phyloP scores from a whole-genome alignment of 1,140 invertebrate genomes.

The Akabosia matsudoensis region DNA sequence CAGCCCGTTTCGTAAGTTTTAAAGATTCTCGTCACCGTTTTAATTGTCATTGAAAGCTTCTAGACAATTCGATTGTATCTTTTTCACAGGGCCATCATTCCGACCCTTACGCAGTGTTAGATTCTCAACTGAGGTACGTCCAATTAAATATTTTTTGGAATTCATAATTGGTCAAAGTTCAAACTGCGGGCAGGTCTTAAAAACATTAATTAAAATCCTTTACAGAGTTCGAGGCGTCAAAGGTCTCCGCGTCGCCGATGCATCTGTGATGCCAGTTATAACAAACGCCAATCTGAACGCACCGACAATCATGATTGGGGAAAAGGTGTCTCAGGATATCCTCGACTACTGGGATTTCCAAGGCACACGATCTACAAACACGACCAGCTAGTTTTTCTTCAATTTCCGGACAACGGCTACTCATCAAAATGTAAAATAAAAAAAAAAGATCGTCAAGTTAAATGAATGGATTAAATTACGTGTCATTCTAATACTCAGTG shows the following conservation, averaged over 20 bases:
- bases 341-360: not conserved
- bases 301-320: constrained; percentile 7
- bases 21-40: too few species aligned
- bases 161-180: not conserved
- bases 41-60: too few species aligned
- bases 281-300: not conserved
- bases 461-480: too few species aligned
- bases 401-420: too few species aligned
- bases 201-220: not conserved
- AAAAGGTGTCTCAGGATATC: not conserved
- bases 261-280: not conserved
- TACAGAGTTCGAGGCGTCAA: not conserved
- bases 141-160: too few species aligned
- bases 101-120: constrained; percentile 5
- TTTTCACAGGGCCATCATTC: not conserved
- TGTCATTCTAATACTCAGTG: too few species aligned
- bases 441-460: too few species aligned
- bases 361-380: too few species aligned
- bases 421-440: too few species aligned
- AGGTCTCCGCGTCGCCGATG: not conserved
- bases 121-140: not conserved
- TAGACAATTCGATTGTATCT: too few species aligned
- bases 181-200: not conserved
- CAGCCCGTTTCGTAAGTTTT: constrained; percentile 47
- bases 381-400: too few species aligned